Evolutionary conservation across 1,140 invertebrate genomes (phyloP).

Genomic region (Drosophila mauritiana): DNA sequence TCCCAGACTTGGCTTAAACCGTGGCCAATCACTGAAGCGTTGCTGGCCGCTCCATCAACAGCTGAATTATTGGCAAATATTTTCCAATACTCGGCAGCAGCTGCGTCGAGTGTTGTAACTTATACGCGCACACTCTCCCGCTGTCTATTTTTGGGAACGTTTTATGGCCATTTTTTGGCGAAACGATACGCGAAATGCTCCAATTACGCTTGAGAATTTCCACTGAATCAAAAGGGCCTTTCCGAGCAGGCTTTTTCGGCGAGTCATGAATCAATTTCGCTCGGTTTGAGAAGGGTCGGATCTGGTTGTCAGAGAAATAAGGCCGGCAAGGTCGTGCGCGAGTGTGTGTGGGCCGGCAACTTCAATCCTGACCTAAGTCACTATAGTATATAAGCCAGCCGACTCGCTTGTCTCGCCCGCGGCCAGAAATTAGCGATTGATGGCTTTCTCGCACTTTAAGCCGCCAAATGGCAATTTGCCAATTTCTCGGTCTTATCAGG

Average conservation of each 20-base stretch:
- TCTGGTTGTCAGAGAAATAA: constrained; percentile 50
- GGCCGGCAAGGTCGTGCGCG: constrained; percentile 47
- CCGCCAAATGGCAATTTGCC: constrained; percentile 58
- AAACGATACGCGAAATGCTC: constrained; percentile 67
- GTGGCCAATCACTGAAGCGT: constrained; percentile 75
- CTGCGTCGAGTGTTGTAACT: constrained; percentile 57
- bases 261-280: constrained; percentile 30
- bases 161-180: constrained; percentile 43
- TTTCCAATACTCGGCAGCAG: constrained; percentile 57
- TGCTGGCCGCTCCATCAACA: constrained; percentile 60
- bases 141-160: constrained; percentile 42
- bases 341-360: constrained; percentile 27
- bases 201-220: constrained; percentile 70
- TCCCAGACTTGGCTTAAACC: constrained; percentile 39
- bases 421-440: constrained; percentile 55
- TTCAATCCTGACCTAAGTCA: constrained; percentile 78
- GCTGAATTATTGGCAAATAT: constrained; percentile 71
- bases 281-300: constrained; percentile 46
- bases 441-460: constrained; percentile 68
- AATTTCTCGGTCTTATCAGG: constrained; percentile 68
- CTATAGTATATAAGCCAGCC: constrained; percentile 7
- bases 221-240: constrained; percentile 33
- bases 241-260: constrained; percentile 15
- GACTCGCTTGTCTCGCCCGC: constrained; percentile 37
- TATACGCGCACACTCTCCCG: constrained; percentile 45